A percentile compares a stretch with the other conserved stretches of the same genome.
Conservation (phyloP, 2,888 invertebrate genomes). For the Melinaea menophilus region DNA sequence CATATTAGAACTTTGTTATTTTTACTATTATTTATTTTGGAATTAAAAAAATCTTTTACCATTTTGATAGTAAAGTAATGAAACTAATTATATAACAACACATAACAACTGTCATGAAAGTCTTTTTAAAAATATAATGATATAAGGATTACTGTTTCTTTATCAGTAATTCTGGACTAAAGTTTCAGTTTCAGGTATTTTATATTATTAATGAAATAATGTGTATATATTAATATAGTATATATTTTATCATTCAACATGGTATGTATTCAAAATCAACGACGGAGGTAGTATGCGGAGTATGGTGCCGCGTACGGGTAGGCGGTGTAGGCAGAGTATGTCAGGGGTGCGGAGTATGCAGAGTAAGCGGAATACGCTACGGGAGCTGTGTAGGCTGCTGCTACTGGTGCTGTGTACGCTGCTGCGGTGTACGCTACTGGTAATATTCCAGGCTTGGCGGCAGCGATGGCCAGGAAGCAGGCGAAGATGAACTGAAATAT, state of each 20-base stretch:
- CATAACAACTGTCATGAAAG: too few relatives aligned
- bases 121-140: too few relatives aligned
- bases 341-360: slow-evolving; percentile 31
- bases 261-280: slow-evolving; percentile 26
- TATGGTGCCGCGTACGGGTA: slow-evolving; percentile 45
- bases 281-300: slow-evolving; percentile 39
- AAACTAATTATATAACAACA: too few relatives aligned
- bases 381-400: slow-evolving; percentile 50
- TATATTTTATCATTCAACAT: slow-evolving; percentile 3
- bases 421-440: slow-evolving; percentile 52
- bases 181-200: too few relatives aligned
- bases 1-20: too few relatives aligned
- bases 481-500: slow-evolving; percentile 63
- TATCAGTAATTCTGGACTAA: too few relatives aligned
- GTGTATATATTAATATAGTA: not conserved
- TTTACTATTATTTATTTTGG: too few relatives aligned
- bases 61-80: too few relatives aligned
- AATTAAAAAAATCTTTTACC: too few relatives aligned
- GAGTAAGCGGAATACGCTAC: slow-evolving; percentile 50
- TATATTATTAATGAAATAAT: too few relatives aligned
- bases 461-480: slow-evolving; percentile 70
- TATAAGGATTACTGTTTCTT: too few relatives aligned
- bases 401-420: slow-evolving; percentile 45
- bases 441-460: slow-evolving; percentile 60
- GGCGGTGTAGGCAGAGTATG: slow-evolving; percentile 50